These are phyloP conservation scores for Branchinecta sandiegonensis DNA, from an alignment of 2,888 invertebrate genomes.

Conservation along the genomic window DNA sequence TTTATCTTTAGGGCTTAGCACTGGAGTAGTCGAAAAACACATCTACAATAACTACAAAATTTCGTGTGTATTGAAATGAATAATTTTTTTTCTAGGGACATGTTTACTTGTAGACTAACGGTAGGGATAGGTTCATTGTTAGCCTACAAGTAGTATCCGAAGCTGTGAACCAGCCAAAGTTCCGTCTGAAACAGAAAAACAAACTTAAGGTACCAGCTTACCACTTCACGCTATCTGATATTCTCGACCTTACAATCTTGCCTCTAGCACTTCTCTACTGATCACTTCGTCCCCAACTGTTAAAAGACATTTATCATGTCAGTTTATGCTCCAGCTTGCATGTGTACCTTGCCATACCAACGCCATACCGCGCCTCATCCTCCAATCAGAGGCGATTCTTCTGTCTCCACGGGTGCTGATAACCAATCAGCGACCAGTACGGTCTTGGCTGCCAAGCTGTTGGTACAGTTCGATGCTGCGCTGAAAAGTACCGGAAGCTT, in stretches of 20 bases:
- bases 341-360: not conserved
- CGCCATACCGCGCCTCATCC: not conserved
- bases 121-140: too few species aligned
- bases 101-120: too few species aligned
- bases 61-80: too few species aligned
- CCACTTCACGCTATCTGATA: too few species aligned
- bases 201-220: not conserved
- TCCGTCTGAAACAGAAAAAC: not conserved
- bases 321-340: conserved; percentile 15
- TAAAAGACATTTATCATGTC: conserved; percentile 16
- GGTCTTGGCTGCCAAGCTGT: not conserved
- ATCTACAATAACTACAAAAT: too few species aligned
- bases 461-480: conserved; percentile 7
- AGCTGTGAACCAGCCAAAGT: not conserved
- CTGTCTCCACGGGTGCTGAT: not conserved
- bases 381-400: not conserved
- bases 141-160: not conserved
- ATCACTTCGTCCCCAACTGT: not conserved
- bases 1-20: too few species aligned
- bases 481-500: not conserved
- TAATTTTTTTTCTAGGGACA: too few species aligned
- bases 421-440: not conserved
- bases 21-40: too few species aligned
- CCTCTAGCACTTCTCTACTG: not conserved
- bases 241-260: not conserved